phyloP scores from a whole-genome alignment of 2,797 vertebrate genomes.

The Poeciliopsis infans region DNA sequence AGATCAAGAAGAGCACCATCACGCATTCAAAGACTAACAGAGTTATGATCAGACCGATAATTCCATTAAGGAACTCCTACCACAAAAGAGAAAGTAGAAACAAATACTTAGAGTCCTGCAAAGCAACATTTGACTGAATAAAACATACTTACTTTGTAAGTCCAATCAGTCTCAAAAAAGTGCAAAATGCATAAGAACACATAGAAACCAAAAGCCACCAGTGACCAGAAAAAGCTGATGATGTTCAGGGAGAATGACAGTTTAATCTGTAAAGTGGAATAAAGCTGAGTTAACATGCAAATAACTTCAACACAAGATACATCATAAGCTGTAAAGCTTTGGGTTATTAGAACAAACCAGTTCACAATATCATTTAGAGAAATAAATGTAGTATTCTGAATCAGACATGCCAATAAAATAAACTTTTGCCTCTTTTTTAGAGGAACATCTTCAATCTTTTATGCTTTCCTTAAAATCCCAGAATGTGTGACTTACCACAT shows the following conservation, averaged over 20 bases:
- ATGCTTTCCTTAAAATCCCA: background rate
- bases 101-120: background rate
- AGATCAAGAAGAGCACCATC: constrained; percentile 62
- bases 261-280: constrained; percentile 68
- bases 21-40: constrained; percentile 63
- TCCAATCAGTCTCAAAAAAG: too few relatives aligned
- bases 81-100: background rate
- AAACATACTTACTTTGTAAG: accelerated
- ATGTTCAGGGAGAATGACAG: constrained; percentile 79
- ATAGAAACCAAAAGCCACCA: background rate
- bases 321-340: background rate
- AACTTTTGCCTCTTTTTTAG: too few relatives aligned
- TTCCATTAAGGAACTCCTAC: constrained; percentile 35
- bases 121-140: background rate
- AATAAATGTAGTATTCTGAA: background rate
- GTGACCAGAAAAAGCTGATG: constrained; percentile 72
- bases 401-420: background rate
- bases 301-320: background rate
- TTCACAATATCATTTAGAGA: background rate
- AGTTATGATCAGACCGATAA: constrained; percentile 22
- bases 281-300: background rate
- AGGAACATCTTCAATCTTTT: background rate
- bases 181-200: background rate
- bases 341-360: background rate
- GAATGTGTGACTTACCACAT: constrained; percentile 64